Evolutionary conservation across 2,888 invertebrate species (phyloP).

Genomic region (Branchipolynoe longqiensis): DNA sequence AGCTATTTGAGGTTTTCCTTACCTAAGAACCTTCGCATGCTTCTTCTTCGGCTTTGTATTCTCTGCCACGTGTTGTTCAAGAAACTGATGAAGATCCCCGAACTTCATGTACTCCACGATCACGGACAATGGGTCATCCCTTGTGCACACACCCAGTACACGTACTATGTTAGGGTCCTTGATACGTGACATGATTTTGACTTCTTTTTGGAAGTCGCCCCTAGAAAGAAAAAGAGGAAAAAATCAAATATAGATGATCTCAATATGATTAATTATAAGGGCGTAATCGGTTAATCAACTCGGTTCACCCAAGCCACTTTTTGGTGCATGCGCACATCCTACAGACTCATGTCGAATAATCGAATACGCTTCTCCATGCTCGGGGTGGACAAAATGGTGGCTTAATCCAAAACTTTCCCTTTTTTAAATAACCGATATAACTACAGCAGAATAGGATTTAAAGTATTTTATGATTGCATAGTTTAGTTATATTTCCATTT

Average conservation of each 20-base stretch:
- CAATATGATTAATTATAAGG: no score
- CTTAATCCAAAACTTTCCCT: no score
- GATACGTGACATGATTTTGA: constrained; percentile 91
- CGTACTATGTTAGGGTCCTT: constrained; percentile 92
- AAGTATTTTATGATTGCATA: no score
- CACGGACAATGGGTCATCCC: constrained; percentile 92
- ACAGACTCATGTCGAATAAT: no score
- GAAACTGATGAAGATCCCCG: constrained; percentile 90
- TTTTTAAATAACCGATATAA: no score
- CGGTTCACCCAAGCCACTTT: no score
- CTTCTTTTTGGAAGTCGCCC: constrained; percentile 92
- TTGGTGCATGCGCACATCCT: no score
- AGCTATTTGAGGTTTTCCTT: not conserved
- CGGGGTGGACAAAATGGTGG: no score
- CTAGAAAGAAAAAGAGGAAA: constrained; percentile 83
- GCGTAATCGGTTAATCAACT: no score
- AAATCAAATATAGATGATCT: not conserved
- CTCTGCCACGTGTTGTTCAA: constrained; percentile 86
- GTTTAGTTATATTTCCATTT: no score
- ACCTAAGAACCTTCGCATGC: constrained; percentile 44
- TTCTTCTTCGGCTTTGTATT: constrained; percentile 57
- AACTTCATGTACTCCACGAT: constrained; percentile 93
- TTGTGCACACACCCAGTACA: constrained; percentile 90
- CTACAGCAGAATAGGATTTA: no score
- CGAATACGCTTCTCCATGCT: no score